phyloP scores from a whole-genome alignment of 2,113 vertebrate genomes.

The Aptenodytes forsteri region DNA sequence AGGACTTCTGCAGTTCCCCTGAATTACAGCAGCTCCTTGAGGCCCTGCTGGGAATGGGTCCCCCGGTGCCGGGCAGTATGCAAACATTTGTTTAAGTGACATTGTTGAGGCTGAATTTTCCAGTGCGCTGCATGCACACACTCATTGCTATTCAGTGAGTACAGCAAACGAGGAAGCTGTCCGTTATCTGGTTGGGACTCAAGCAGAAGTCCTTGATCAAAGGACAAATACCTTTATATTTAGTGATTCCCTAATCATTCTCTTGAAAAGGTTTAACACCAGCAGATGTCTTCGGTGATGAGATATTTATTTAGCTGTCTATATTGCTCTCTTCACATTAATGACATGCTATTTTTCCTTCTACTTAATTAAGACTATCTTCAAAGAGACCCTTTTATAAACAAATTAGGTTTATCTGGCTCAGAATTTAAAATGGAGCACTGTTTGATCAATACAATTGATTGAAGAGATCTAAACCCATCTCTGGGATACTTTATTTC shows the following conservation, averaged over 20 bases:
- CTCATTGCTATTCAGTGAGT: neutral
- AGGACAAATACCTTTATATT: constrained; percentile 2
- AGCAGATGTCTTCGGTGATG: neutral
- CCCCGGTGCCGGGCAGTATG: neutral
- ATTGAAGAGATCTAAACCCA: constrained; percentile 16
- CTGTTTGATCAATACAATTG: constrained; percentile 41
- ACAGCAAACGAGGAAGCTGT: neutral
- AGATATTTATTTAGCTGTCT: constrained; percentile 28
- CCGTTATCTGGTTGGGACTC: neutral
- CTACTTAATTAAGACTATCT: constrained; percentile 52
- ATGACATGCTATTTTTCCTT: neutral
- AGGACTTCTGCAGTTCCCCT: neutral
- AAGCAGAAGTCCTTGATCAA: constrained; percentile 30
- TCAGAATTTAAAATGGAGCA: constrained; percentile 16
- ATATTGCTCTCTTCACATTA: neutral
- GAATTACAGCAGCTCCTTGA: neutral
- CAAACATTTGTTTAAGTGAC: neutral
- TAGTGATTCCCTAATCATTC: neutral
- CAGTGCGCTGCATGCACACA: neutral
- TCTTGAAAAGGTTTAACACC: neutral
- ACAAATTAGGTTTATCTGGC: constrained; percentile 39
- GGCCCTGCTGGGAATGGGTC: neutral
- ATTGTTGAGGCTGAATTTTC: neutral
- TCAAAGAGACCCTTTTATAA: constrained; percentile 51
- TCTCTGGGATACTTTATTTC: neutral